phyloP scores from a whole-genome alignment of 2,797 vertebrate species.

The Tamandua tetradactyla region DNA sequence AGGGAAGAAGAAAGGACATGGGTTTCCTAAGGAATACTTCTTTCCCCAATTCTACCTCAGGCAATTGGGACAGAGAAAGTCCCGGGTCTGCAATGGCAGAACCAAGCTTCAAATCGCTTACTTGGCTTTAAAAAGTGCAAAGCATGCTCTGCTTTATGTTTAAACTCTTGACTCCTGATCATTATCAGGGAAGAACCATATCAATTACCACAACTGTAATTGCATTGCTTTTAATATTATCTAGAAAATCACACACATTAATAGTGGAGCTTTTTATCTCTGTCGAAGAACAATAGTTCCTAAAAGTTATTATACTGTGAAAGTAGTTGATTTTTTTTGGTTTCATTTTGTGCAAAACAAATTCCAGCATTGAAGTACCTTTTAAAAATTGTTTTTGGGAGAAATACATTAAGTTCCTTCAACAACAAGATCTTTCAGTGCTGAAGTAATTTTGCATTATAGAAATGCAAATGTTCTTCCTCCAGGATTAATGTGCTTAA shows the following conservation, averaged over 20 bases:
- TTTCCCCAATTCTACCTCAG: neutral
- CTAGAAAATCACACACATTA: slow-evolving; percentile 62
- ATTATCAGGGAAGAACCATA: slow-evolving; percentile 71
- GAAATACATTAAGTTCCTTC: slow-evolving; percentile 62
- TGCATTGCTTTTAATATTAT: slow-evolving; percentile 73
- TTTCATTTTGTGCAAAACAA: slow-evolving; percentile 61
- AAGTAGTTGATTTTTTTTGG: slow-evolving; percentile 59
- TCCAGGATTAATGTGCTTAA: slow-evolving; percentile 57
- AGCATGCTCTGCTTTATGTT: slow-evolving; percentile 46
- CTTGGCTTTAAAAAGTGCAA: slow-evolving; percentile 49
- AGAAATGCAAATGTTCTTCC: slow-evolving; percentile 66
- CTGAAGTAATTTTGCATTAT: slow-evolving; percentile 55
- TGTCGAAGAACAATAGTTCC: slow-evolving; percentile 71
- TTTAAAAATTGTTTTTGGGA: slow-evolving; percentile 65
- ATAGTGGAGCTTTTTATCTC: slow-evolving; percentile 65
- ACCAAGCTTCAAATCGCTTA: neutral
- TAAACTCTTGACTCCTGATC: slow-evolving; percentile 75
- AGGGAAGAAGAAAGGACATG: neutral
- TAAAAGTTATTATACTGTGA: slow-evolving; percentile 63
- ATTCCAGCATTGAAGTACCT: slow-evolving; percentile 16
- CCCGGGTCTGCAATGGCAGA: neutral
- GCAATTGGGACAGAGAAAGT: neutral
- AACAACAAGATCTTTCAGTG: slow-evolving; percentile 32
- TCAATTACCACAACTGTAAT: slow-evolving; percentile 72
- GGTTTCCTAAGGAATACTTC: slow-evolving; percentile 12